These are phyloP conservation scores for Triplophysa dalaica DNA, from an alignment of 2,113 vertebrate species.

Conservation along the genomic window DNA sequence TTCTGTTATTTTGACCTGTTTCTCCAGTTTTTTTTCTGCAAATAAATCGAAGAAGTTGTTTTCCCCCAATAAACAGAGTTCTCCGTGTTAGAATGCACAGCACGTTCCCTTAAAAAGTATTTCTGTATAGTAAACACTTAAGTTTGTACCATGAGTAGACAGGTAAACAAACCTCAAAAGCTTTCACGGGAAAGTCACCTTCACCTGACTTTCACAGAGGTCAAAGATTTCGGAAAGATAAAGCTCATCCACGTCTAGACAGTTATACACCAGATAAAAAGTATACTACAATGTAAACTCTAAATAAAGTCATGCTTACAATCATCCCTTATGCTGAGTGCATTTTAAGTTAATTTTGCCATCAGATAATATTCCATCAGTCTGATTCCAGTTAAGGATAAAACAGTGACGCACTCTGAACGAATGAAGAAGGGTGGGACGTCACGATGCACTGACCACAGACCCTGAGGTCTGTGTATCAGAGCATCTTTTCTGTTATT, in stretches of 20 bases:
- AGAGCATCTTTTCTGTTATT: too few relatives aligned
- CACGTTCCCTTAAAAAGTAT: not conserved
- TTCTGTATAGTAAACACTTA: not conserved
- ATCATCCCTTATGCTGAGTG: not conserved
- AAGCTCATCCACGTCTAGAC: not conserved
- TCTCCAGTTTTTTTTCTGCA: too few relatives aligned
- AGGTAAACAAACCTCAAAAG: not conserved
- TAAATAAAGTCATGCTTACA: not conserved
- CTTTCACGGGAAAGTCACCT: not conserved
- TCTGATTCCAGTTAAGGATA: not conserved
- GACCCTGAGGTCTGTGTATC: too few relatives aligned
- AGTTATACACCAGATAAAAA: not conserved
- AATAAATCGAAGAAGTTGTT: too few relatives aligned
- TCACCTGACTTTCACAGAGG: not conserved
- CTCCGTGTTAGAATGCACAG: not conserved
- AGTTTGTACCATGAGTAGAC: not conserved
- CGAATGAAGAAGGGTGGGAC: not conserved
- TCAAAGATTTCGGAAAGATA: slow-evolving; percentile 7
- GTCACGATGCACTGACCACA: slow-evolving; percentile 1
- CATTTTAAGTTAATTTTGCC: not conserved
- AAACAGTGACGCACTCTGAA: not conserved
- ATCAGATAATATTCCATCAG: not conserved
- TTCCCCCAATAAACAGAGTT: not conserved
- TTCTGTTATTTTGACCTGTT: too few relatives aligned
- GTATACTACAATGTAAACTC: not conserved